Conservation (phyloP, 2,113 vertebrate species). For the Ameiurus melas region DNA sequence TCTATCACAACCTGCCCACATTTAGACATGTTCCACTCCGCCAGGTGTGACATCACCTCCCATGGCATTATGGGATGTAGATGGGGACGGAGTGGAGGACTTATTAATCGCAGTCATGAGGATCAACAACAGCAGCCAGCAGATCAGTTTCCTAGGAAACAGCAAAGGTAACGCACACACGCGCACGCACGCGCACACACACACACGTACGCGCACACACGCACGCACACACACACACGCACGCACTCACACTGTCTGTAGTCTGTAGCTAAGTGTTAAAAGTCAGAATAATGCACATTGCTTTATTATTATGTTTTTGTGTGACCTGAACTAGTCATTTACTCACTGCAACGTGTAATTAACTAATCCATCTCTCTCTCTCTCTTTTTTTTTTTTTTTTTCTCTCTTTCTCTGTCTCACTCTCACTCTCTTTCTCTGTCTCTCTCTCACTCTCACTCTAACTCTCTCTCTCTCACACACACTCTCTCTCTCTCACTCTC, state of each 20-base stretch:
- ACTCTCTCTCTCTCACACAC: not conserved
- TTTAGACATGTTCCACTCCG: not conserved
- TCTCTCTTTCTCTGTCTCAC: not conserved
- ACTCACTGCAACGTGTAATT: not conserved
- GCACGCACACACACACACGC: not conserved
- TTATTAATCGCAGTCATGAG: slow-evolving; percentile 68
- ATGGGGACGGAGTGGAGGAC: slow-evolving; percentile 71
- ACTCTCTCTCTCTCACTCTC: not conserved
- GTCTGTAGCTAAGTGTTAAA: not conserved
- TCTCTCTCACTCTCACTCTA: not conserved
- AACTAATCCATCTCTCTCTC: not conserved
- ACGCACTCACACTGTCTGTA: not conserved
- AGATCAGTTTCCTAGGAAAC: slow-evolving; percentile 50
- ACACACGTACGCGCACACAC: not conserved
- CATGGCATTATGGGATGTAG: slow-evolving; percentile 73
- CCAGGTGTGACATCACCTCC: slow-evolving; percentile 68
- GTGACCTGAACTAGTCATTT: not conserved
- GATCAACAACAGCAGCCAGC: slow-evolving; percentile 66
- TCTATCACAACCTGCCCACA: not conserved
- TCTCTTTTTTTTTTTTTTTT: not conserved
- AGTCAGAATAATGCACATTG: not conserved
- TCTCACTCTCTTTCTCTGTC: not conserved
- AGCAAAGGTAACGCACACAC: slow-evolving; percentile 57
- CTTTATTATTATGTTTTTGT: slow-evolving; percentile 5
- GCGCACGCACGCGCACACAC: not conserved